Conservation (phyloP, 1,140 invertebrate species). For the Cydia amplana region DNA sequence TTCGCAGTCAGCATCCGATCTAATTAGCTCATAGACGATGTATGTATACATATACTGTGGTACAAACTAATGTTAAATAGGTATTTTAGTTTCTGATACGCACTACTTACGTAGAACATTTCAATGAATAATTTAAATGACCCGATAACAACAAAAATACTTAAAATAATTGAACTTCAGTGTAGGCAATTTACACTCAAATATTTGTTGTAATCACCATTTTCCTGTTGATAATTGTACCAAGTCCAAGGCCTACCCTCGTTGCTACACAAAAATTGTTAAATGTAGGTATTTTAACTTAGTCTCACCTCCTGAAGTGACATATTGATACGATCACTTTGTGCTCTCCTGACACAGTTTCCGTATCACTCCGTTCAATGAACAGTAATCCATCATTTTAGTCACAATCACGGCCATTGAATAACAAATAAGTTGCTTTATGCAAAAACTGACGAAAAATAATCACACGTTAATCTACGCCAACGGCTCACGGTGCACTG, state of each 20-base stretch:
- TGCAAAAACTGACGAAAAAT: constrained; percentile 33
- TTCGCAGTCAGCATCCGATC: not conserved
- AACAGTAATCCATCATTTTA: constrained; percentile 46
- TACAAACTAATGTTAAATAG: too few species aligned
- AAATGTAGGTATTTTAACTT: not conserved
- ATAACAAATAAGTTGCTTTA: constrained; percentile 16
- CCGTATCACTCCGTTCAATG: constrained; percentile 52
- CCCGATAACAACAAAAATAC: not conserved
- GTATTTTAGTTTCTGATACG: too few species aligned
- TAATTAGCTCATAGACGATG: too few species aligned
- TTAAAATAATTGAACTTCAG: not conserved
- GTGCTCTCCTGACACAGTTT: constrained; percentile 53
- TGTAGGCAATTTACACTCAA: not conserved
- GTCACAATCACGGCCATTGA: constrained; percentile 41
- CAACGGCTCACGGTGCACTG: not conserved
- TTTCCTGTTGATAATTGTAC: constrained; percentile 5
- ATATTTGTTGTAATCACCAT: not conserved
- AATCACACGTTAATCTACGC: constrained; percentile 34
- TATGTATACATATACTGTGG: too few species aligned
- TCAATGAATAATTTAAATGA: too few species aligned
- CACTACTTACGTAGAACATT: too few species aligned
- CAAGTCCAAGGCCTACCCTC: constrained; percentile 19
- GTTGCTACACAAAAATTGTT: not conserved
- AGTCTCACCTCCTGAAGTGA: constrained; percentile 69
- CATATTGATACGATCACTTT: constrained; percentile 58